Base-by-base conservation (phyloP, 2,888 invertebrate species). In the Podabrus alpinus region DNA sequence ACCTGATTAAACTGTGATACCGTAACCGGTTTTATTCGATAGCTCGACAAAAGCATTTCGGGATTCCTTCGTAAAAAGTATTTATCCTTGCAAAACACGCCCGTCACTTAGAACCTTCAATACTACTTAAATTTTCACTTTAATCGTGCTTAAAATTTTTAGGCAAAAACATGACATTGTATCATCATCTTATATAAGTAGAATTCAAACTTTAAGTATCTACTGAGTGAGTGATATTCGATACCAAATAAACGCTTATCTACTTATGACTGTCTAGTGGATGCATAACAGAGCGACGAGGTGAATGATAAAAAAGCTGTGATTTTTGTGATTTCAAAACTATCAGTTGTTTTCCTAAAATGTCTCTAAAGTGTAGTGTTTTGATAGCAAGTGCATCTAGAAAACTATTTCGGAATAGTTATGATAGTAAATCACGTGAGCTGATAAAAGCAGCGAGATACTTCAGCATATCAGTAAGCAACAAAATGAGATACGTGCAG, bases 401-500 rank as follows among this genome's bases (percentile, higher is more conserved):
- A 45, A 71, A 62, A 59, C 16, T 76, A 64, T 24, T 69, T 15
- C 29, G 15, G 7, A 69, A 61, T 66, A 29, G 68, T 60, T 59
- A 59, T 21, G n/a, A 29, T 16, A 16, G 13, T 19, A 59, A 68
- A 66, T 59, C 25, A 66, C 19, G 24, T 67, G 15, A 21, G 15
- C 61, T 60, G 15, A 17, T 15, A 13, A 45, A 29, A 16, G 17
- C 15, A 9, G 67, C 5, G 11, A 83, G 84, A 78, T 81, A 81
- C 72, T 86, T 88, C 71, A 84, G 85, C 79, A 78, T 84, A 13
- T 79, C 83, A 7, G 74, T 77, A 11, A 69, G 70, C 16, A 79
- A 71, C 66, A 90, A 88, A 45, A 92, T 93, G 92, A 92, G 94
- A 82, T 91, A 93, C 80, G 91, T 95, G 66, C 95, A 95, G 83